A percentile compares a stretch with the other conserved stretches of the same genome.
phyloP scores from a whole-genome alignment of 2,888 invertebrate genomes.

The Drepana falcataria region DNA sequence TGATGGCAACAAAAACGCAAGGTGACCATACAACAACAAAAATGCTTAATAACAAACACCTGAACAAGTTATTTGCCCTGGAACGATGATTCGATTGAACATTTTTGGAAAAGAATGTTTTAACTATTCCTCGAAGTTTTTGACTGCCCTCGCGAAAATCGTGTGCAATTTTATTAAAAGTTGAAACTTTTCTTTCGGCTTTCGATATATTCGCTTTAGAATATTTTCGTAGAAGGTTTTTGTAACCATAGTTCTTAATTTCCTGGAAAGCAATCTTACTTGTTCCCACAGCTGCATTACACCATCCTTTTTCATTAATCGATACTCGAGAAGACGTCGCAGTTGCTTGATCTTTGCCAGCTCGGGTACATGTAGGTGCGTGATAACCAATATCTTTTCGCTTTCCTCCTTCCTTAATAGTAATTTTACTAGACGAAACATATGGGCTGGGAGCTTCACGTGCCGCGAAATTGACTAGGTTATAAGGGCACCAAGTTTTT shows the following conservation, averaged over 20 bases:
- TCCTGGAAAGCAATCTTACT: background rate
- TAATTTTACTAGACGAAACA: too few relatives aligned
- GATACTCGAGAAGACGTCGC: background rate
- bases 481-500: background rate
- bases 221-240: background rate
- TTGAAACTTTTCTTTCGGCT: background rate
- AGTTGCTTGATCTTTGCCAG: background rate
- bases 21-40: slow-evolving; percentile 41
- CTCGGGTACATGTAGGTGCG: background rate
- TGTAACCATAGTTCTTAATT: background rate
- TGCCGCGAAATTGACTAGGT: background rate
- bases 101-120: background rate
- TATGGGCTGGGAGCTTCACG: background rate
- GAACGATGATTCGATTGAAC: slow-evolving; percentile 1
- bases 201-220: background rate
- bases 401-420: background rate
- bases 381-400: background rate
- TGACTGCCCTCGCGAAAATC: background rate
- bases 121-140: background rate
- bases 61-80: slow-evolving; percentile 15
- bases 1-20: slow-evolving; percentile 29
- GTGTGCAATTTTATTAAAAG: background rate
- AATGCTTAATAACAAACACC: slow-evolving; percentile 26
- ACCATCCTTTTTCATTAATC: background rate
- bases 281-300: background rate